A percentile compares a stretch with the other conserved stretches of the same genome.
Evolutionary conservation across 1,140 invertebrate genomes (phyloP).

Genomic region (Pollicipes pollicipes): DNA sequence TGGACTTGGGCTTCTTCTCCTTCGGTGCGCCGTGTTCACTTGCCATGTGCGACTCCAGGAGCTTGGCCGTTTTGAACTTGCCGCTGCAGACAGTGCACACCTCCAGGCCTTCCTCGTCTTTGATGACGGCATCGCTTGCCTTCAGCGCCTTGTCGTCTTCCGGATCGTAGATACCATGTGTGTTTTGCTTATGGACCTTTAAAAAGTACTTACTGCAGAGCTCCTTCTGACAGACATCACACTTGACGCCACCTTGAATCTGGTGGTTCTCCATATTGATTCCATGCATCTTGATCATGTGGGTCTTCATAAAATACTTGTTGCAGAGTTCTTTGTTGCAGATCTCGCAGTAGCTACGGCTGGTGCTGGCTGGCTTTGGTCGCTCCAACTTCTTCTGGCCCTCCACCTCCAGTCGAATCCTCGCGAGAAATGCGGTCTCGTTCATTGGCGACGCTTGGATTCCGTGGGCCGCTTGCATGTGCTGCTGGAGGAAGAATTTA

Average conservation of each 20-base stretch:
- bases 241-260: constrained; percentile 75
- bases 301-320: too few relatives aligned
- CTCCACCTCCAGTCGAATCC: constrained; percentile 17
- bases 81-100: constrained; percentile 70
- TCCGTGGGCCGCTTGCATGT: too few relatives aligned
- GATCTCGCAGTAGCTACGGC: too few relatives aligned
- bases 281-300: constrained; percentile 98
- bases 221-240: constrained; percentile 94
- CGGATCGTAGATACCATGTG: constrained; percentile 77
- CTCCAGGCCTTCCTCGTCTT: constrained; percentile 34
- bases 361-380: constrained; percentile 32
- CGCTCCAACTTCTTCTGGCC: constrained; percentile 12
- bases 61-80: constrained; percentile 72
- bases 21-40: too few relatives aligned
- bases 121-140: constrained; percentile 23
- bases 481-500: too few relatives aligned
- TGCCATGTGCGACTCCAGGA: constrained; percentile 69
- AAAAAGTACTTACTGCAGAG: constrained; percentile 94
- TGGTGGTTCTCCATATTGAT: constrained; percentile 76
- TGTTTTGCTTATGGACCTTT: constrained; percentile 91
- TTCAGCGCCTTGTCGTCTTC: constrained; percentile 19
- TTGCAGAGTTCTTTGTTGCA: too few relatives aligned
- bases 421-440: constrained; percentile 14
- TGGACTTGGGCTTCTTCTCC: constrained; percentile 18
- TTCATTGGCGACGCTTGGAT: constrained; percentile 14